Base-by-base conservation (phyloP, 2,888 invertebrate genomes). In the Acholoe squamosa region DNA sequence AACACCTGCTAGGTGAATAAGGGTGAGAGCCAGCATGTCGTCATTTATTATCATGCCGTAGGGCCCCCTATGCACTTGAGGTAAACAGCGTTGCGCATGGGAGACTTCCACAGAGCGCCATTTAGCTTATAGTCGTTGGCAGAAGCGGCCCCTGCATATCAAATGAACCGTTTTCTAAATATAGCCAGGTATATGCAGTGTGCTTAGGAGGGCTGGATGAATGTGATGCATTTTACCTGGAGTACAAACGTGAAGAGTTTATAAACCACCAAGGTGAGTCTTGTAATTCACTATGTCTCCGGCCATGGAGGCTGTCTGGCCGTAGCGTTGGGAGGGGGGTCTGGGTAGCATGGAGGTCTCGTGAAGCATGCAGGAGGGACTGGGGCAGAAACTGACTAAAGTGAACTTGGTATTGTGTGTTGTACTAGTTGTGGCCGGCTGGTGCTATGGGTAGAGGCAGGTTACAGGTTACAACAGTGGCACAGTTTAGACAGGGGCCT, bases 141-240 rank as follows among this genome's bases (percentile, higher is more conserved):
- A 28, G 89, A 77, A 76, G 76, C 43, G 77, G 89, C 19, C 89
- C 54, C 31, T 89, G 89, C 89, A 89, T 89, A 89, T 89, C 89
- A 89, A 89, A 89, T 89, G 89, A 76, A 89, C 71, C 71, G 76
- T 56, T 77, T 89, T 89, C 89, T 89, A 89, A 89, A 89, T 89
- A 89, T 89, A 89, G 89, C 89, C 33, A 71, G 54, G 89, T 52
- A 77, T 71, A 77, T 52, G 89, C 77, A 61, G 89, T 89, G 77
- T 89, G 89, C 89, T 77, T 77, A 25, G 52, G 77, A 89, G 77
- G 89, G 76, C 67, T 89, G 89, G 43, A 12, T 89, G 89, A 51
- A 89, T 89, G 89, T 86, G 56, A 54, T 86, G 86, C 56, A 86
- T 86, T 86, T 54, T 14, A 56, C 10, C 28, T 5, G 86, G 86